Percentiles rank a stretch among this genome's conserved stretches.
Evolutionary conservation across 2,113 vertebrate genomes (phyloP).

Genomic region (Lepus americanus): DNA sequence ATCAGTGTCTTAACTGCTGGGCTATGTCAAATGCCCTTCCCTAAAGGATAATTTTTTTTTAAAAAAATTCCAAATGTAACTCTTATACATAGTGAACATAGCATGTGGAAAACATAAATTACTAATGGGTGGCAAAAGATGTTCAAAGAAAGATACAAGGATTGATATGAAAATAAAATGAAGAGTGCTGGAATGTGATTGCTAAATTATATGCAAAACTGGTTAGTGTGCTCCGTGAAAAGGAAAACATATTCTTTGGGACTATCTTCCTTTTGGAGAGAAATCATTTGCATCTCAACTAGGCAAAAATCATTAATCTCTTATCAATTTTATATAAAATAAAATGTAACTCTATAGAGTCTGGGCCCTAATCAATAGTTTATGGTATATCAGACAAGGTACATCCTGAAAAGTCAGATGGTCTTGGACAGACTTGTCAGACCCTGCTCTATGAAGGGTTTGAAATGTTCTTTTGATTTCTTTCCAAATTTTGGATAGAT

Average conservation of each 20-base stretch:
- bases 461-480: not conserved
- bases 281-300: slow-evolving; percentile 4
- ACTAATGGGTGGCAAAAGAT: not conserved
- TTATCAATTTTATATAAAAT: not conserved
- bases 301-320: not conserved
- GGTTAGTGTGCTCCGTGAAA: not conserved
- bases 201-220: not conserved
- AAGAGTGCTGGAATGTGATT: not conserved
- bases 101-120: not conserved
- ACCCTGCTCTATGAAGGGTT: not conserved
- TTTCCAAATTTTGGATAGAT: slow-evolving; percentile 6
- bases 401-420: too few relatives aligned
- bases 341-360: not conserved
- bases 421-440: not conserved
- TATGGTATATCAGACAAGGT: not conserved
- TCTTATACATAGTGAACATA: not conserved
- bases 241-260: not conserved
- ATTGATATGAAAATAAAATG: not conserved
- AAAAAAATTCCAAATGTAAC: not conserved
- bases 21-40: too few relatives aligned
- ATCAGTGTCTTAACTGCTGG: too few relatives aligned
- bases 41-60: not conserved
- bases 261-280: not conserved
- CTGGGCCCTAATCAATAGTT: not conserved
- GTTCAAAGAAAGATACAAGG: not conserved